Base-by-base conservation (phyloP, 2,797 vertebrate genomes). In the Sitta carolinensis region DNA sequence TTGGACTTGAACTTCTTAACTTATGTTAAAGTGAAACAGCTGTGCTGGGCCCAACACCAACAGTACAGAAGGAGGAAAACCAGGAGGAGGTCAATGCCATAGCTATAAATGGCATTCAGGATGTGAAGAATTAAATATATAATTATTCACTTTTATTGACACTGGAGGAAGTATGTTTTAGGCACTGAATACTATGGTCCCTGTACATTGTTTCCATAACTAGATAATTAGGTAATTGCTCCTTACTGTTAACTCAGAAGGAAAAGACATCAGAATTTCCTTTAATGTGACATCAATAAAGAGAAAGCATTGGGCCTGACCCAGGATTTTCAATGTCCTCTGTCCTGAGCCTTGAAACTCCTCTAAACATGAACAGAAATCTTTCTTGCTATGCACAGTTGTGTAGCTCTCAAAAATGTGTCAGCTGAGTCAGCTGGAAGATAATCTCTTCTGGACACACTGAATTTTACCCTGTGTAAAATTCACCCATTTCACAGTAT, bases 1-100 rank as follows among this genome's bases (percentile, higher is more conserved):
- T 90, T 92, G 43, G 95, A 79, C 55, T 40, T 57, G 13, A 72
- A 87, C 26, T 83, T 86, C 34, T 74, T 66, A 96, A 70, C 61
- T 90, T 45, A 47, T 30, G 47, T 51, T 69, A 85, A 62, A 73
- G 47, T 51, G 36, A 87, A 73, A 81, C 54, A 86, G 54, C 67
- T 79, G 58, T 62, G 32, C 47, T 51, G 20, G 62, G 17, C 51
- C 75, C 77, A 57, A 34, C 66, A 79, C 3, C 18, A 62, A 15
- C 52, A 66, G 58, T 83, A 27, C 16, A 67, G 57, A 57, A 82
- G 26, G 52, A 96, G 51, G 51, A 62, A 89, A 95, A 84, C 21
- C 42, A 69, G 47, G 47, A 88, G 14, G 42, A 87, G 25, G 25
- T 38, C 94, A 68, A 62, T 92, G 78, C 13, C 81, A 69, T 74